Evolutionary conservation across 1,140 invertebrate genomes (phyloP), one percentile per base, ranked within the genome.

Genomic region (Macrostomum lignano): DNA sequence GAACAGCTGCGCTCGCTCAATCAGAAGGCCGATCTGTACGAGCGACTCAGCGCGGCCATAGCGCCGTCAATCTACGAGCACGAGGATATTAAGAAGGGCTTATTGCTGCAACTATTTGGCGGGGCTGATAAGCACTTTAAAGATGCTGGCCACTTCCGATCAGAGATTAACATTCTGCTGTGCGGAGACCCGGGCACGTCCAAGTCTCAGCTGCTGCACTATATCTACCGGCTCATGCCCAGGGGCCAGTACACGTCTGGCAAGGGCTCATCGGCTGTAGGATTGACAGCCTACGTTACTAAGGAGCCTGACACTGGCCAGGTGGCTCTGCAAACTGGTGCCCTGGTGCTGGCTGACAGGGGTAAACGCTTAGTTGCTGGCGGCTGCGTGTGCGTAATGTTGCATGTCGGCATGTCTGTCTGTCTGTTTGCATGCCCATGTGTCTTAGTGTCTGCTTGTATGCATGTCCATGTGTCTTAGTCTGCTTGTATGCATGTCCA

Each of bases 141-240:
- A 6, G 66, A 68, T 10, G 66, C 71, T 21, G 78, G 77, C 1
- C 33, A 40, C 20, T 28, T 34, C 10, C 21, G 40, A 3, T 14
- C 26, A 1, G 82, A 96, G 55, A 70, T 98, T 20, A 94, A 98
- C 61, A 78, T 98, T 46, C 60, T 98, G 21, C 60, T 98, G 0
- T 98, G 88, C 58, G 91, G 91, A 31, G 91, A 98, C 63, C 91
- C 91, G 2, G 88, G 88, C 42, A 96, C 88, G 0, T 86, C 79
- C 41, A 98, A 98, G 61, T 96, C 86, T 0, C 91, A 98, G 53
- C 57, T 98, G 28, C 61, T 98, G 7, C 78, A 86, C 45, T 96
- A 93, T 62, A 78, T 91, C 3, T 84, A 71, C 49, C 71, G 75
- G 52, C 61, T 93, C 42, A 72, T 93, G 2, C 82, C 84, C 5